These are phyloP conservation scores for Epinephelus awoara DNA, from an alignment of 2,797 vertebrate species.

Conservation along the genomic window DNA sequence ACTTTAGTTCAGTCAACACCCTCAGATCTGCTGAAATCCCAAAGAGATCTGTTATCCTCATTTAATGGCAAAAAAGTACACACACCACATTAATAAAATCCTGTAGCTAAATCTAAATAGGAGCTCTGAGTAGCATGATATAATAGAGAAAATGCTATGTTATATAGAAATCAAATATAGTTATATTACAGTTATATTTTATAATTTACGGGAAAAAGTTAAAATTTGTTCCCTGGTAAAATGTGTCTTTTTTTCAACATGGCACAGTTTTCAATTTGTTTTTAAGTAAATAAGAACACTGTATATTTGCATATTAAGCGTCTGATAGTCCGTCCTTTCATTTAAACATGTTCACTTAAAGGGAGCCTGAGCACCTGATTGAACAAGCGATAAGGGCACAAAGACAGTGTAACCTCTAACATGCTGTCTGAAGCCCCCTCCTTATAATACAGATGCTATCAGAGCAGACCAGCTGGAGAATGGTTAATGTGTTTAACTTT, in stretches of 20 bases:
- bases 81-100: no score
- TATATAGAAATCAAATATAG: no score
- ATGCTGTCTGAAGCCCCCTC: slow-evolving; percentile 36
- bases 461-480: slow-evolving; percentile 40
- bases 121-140: background rate
- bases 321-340: slow-evolving; percentile 24
- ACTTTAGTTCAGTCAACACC: no score
- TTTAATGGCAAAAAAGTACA: no score
- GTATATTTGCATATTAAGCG: slow-evolving; percentile 52
- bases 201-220: background rate
- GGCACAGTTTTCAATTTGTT: background rate
- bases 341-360: slow-evolving; percentile 50
- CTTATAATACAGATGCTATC: slow-evolving; percentile 70
- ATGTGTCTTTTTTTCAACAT: background rate
- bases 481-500: slow-evolving; percentile 75
- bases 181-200: no score
- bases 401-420: slow-evolving; percentile 72
- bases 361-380: slow-evolving; percentile 37
- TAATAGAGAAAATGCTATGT: background rate
- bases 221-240: background rate
- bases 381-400: slow-evolving; percentile 60
- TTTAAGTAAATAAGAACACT: background rate
- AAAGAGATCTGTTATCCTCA: no score
- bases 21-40: no score
- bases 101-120: no score